Evolutionary conservation across 1,140 invertebrate genomes (phyloP), one percentile per base, ranked within the genome.

Genomic region (Eriosoma lanigerum): DNA sequence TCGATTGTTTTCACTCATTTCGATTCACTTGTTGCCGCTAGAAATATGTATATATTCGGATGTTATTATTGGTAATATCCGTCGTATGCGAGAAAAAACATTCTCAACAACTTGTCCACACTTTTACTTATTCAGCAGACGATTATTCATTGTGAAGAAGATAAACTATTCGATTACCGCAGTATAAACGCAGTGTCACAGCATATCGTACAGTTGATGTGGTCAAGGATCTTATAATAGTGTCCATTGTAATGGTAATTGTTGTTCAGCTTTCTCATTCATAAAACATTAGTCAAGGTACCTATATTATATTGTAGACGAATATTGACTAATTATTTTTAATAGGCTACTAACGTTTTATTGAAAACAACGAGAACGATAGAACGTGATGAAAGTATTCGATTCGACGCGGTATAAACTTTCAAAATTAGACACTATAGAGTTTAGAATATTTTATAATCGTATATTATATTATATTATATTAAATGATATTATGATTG

Each of bases 211-310:
- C 38, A 13, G 13, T 68, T 68, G 38, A 68, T n/a, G 64, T 68
- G 64, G 64, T 68, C 64, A 68, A 68, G 64, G 64, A 68, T 68
- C 21, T 68, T 68, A 8, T 60, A n/a, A n/a, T n/a, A 46, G 38
- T 21, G 38, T 24, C 38, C 64, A 68, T 68, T 68, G 38, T 68
- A 46, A 68, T 68, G 38, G 64, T 68, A 68, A 68, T 68, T 68
- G 64, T 68, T 68, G 64, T 68, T 68, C 64, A 9, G 38, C 38
- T 68, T 68, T 68, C 64, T 68, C 64, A 68, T 68, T 46, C 64
- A 68, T 68, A 68, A 68, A 68, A 68, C 64, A 68, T 68, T 68
- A 68, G 64, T 68, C 64, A 68, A 68, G 64, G 64, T 46, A 68
- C n/a, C 5, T 68, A 12, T 48, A 38, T 38, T 8, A 44, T 48